Evolutionary conservation across 2,113 vertebrate genomes (phyloP).

Genomic region (Dipodomys spectabilis): DNA sequence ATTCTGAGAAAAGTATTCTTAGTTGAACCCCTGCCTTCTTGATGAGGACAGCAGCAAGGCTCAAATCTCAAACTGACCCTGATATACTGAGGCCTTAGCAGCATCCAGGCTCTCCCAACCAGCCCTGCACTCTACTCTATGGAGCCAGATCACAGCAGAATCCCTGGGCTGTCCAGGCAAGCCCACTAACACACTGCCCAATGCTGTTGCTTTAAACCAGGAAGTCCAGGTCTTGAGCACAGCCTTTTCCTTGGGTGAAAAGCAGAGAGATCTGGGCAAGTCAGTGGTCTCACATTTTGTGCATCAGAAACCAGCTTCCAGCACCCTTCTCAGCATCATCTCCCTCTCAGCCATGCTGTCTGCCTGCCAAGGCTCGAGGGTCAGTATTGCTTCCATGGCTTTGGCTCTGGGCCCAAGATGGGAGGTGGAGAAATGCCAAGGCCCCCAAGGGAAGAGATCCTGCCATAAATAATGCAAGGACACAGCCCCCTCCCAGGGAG

Average conservation of each 20-base stretch:
- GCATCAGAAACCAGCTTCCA: not conserved
- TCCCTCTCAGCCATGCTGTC: not conserved
- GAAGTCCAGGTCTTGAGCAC: slow-evolving; percentile 79
- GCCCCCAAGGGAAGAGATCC: not conserved
- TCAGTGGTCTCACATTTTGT: not conserved
- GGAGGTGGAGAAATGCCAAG: not conserved
- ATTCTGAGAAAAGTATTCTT: not conserved
- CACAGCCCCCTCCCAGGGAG: not conserved
- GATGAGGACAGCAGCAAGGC: not conserved
- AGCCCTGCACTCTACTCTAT: not conserved
- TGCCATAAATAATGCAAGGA: not conserved
- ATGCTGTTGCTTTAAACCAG: slow-evolving; percentile 78
- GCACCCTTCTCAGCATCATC: not conserved
- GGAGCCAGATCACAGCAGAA: slow-evolving; percentile 68
- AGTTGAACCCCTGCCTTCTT: not conserved
- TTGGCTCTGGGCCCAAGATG: not conserved
- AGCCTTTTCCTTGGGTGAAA: not conserved
- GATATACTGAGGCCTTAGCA: not conserved
- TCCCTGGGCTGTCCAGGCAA: slow-evolving; percentile 77
- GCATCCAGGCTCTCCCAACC: not conserved
- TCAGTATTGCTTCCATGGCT: not conserved
- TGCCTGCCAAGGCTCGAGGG: not conserved
- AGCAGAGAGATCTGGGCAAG: not conserved
- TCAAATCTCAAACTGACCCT: not conserved
- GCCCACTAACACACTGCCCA: slow-evolving; percentile 80